Evolutionary conservation across 1,140 invertebrate genomes (phyloP), one percentile per base, ranked within the genome.

Genomic region (Heliconius eleuchia): DNA sequence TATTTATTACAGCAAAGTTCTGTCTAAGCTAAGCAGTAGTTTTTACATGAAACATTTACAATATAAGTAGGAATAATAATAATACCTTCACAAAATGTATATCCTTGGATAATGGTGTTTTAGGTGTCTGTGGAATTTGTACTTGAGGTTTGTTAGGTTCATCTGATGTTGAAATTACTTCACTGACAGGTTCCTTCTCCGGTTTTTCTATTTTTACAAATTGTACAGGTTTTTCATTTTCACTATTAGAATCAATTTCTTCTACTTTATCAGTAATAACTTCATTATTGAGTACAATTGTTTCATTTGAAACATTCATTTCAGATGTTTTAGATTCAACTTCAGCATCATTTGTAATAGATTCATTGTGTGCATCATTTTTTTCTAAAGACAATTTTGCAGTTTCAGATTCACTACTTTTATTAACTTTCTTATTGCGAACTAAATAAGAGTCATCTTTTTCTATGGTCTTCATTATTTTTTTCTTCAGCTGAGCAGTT

Each of bases 11-110:
- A 2, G 16, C 18, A 52, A 52, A 18, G 50, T 52, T 19, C 18
- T 4, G 16, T 52, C 4, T 52, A 52, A 52, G 5, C 13, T 19
- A 3, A 19, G 19, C 50, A 52, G 16, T 19, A 52, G 50, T 52
- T 52, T 19, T 52, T 52, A 4, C 5, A 52, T 52, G 5, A 19
- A 52, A 52, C 18, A 52, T 52, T 52, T 52, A 52, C 19, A 18
- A 19, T 52, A 50, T 50, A 18, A 52, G 16, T 19, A 6, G 2
- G 2, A 37, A 7, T 1, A 37, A 46, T n/a, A 39, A 50, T 55
- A 34, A 42, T 86, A 86, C 85, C 85, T 86, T 86, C n/a, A 86
- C 85, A 83, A 78, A 86, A 37, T 81, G 76, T 18, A 82, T 78
- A 1, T 79, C 73, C 34, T 79, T 77, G 11, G 79, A 71, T 73